A percentile compares a stretch with the other conserved stretches of the same genome.
Evolutionary conservation across 2,797 vertebrate genomes (phyloP).

Genomic region (Psittacula echo): DNA sequence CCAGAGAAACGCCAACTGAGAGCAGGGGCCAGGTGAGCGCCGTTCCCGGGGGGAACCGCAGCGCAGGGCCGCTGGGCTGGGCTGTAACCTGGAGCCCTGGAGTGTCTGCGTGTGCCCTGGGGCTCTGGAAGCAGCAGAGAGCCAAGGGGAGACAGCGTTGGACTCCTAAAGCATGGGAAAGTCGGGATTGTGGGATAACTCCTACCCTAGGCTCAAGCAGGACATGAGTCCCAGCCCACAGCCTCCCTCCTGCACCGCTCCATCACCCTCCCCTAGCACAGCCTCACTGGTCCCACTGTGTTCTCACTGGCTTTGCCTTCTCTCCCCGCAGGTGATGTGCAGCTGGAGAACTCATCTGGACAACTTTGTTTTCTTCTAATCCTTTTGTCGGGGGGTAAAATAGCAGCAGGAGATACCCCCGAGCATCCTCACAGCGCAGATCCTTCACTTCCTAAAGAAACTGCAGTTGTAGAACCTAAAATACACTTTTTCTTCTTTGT

Average conservation of each 20-base stretch:
- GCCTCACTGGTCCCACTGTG: neutral
- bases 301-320: neutral
- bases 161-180: neutral
- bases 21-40: conserved; percentile 25
- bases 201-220: neutral
- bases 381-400: neutral
- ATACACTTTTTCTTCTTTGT: neutral
- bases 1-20: conserved; percentile 92
- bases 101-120: neutral
- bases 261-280: neutral
- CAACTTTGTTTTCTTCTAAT: conserved; percentile 3
- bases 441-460: conserved; percentile 58
- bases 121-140: neutral
- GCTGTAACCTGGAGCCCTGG: neutral
- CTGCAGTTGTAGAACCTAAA: conserved; percentile 54
- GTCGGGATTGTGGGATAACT: neutral
- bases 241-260: neutral
- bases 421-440: conserved; percentile 40
- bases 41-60: neutral
- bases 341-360: conserved; percentile 32
- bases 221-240: neutral
- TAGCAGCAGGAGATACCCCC: conserved; percentile 51
- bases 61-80: neutral
- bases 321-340: neutral
- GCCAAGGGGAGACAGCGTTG: neutral